A percentile compares a stretch with the other conserved stretches of the same genome.
These are phyloP conservation scores for Ictalurus furcatus DNA, from an alignment of 2,113 vertebrate species.

Conservation along the genomic window DNA sequence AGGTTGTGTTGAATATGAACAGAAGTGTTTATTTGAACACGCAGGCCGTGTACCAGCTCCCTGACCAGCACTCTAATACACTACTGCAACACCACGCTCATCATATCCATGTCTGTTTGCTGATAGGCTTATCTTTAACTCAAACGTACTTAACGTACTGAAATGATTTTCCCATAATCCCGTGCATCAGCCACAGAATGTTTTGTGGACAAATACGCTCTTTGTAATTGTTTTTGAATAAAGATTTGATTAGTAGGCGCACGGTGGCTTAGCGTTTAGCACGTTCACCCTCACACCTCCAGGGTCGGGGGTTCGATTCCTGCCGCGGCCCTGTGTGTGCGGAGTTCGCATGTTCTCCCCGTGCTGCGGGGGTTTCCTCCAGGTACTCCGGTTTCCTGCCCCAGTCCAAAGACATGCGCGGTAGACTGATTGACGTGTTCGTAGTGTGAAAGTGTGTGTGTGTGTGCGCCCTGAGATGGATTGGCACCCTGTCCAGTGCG, in stretches of 20 bases:
- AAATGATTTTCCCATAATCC: neutral
- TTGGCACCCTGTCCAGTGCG: too few relatives aligned
- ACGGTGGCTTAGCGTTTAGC: too few relatives aligned
- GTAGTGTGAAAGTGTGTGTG: too few relatives aligned
- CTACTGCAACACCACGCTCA: neutral
- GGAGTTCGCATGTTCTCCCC: too few relatives aligned
- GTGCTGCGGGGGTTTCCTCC: too few relatives aligned
- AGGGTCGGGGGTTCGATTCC: too few relatives aligned
- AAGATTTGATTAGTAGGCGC: neutral
- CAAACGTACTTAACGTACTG: neutral
- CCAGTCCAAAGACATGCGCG: too few relatives aligned
- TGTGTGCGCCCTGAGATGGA: too few relatives aligned
- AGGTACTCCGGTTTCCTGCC: too few relatives aligned
- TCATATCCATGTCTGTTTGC: neutral
- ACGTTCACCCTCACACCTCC: too few relatives aligned
- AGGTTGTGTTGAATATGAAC: slow-evolving; percentile 26
- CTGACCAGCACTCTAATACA: neutral
- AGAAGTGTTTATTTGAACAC: slow-evolving; percentile 28
- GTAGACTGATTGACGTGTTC: too few relatives aligned
- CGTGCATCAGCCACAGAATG: neutral
- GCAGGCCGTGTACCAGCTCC: neutral
- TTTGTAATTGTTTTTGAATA: neutral
- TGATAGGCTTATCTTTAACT: neutral
- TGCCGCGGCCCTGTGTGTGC: too few relatives aligned
- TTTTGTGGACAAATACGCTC: neutral